Conservation (phyloP, 2,797 vertebrate genomes). For the Rhyacichthys aspro region DNA sequence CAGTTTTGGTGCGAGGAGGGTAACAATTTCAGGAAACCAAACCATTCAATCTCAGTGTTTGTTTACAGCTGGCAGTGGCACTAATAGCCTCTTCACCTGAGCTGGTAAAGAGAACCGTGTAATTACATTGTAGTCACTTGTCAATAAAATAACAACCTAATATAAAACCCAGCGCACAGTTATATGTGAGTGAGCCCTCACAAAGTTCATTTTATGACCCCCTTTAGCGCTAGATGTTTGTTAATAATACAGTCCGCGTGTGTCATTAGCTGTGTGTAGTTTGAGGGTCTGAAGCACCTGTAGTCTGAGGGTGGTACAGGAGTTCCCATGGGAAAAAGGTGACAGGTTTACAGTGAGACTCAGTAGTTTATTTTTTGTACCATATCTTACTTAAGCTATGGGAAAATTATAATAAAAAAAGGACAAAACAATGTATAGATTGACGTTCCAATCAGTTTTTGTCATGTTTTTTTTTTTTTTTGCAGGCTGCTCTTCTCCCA, state of each 20-base stretch:
- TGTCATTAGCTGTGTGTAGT: constrained; percentile 62
- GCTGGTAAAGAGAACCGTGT: too few relatives aligned
- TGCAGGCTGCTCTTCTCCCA: constrained; percentile 50
- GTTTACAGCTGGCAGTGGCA: too few relatives aligned
- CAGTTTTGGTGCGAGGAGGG: too few relatives aligned
- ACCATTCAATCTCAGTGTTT: too few relatives aligned
- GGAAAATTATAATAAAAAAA: neutral
- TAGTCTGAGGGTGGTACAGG: too few relatives aligned
- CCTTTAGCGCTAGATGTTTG: constrained; percentile 24
- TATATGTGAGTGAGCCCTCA: neutral
- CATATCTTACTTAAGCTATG: too few relatives aligned
- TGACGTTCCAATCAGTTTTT: neutral
- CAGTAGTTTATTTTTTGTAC: too few relatives aligned
- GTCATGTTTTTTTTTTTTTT: constrained; percentile 26
- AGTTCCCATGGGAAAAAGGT: constrained; percentile 66
- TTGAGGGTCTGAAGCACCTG: constrained; percentile 48
- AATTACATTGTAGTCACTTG: too few relatives aligned
- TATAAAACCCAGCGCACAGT: too few relatives aligned
- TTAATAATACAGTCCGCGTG: constrained; percentile 40
- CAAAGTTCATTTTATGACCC: constrained; percentile 40
- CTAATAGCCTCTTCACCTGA: too few relatives aligned
- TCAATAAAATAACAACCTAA: too few relatives aligned
- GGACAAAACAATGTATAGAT: neutral
- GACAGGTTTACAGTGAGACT: neutral
- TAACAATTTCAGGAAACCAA: too few relatives aligned